Percentiles rank a stretch among this genome's conserved stretches.
These are phyloP conservation scores for Oryzias javanicus DNA, from an alignment of 2,113 vertebrate genomes.

Conservation along the genomic window DNA sequence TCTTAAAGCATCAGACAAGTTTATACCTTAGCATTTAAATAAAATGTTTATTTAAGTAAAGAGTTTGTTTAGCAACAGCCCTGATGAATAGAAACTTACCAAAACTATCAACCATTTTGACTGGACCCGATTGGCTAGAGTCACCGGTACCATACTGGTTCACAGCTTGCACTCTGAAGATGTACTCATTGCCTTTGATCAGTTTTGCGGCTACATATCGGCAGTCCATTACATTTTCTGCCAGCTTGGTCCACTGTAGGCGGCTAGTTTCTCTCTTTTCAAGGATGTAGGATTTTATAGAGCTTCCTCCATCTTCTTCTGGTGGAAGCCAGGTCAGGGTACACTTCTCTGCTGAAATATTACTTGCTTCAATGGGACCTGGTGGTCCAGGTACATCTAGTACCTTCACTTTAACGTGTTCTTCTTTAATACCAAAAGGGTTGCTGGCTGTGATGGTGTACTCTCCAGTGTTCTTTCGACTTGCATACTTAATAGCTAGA, in stretches of 20 bases:
- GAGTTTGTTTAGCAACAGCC: not conserved
- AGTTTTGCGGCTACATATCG: constrained; percentile 89
- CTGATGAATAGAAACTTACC: constrained; percentile 73
- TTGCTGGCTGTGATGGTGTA: constrained; percentile 95
- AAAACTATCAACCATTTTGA: constrained; percentile 95
- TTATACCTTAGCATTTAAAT: not conserved
- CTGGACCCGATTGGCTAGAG: constrained; percentile 86
- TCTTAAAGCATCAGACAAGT: too few species aligned
- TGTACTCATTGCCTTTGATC: constrained; percentile 97
- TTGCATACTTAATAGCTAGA: constrained; percentile 89
- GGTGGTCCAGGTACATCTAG: constrained; percentile 95
- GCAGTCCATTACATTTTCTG: constrained; percentile 91
- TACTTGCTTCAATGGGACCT: constrained; percentile 91
- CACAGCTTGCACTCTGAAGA: constrained; percentile 94
- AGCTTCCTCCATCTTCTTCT: constrained; percentile 91
- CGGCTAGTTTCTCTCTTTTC: constrained; percentile 99
- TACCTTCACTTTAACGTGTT: constrained; percentile 91
- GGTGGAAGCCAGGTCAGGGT: constrained; percentile 96
- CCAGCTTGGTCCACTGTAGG: constrained; percentile 93
- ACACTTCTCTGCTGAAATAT: constrained; percentile 93
- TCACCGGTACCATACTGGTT: constrained; percentile 96
- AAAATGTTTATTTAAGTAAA: not conserved
- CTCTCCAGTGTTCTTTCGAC: constrained; percentile 94
- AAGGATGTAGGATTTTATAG: constrained; percentile 91
- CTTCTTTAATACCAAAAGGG: constrained; percentile 95